Conservation (phyloP, 37 sponge, comb jelly and placozoan species). For the Tethya wilhelma region DNA sequence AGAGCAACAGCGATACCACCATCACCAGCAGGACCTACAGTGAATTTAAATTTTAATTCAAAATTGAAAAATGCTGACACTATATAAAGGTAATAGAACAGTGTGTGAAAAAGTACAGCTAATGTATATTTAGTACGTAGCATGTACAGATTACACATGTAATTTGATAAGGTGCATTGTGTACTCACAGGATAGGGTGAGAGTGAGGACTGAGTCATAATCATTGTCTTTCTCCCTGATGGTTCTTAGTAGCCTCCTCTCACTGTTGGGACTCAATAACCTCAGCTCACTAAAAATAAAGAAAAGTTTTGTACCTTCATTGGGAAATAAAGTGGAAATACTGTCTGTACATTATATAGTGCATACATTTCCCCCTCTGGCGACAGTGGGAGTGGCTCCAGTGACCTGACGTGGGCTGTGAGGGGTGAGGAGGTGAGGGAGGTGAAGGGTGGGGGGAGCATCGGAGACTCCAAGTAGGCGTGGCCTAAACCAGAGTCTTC, state of each 20-base stretch:
- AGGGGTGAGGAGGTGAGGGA: slow-evolving; percentile 9
- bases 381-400: slow-evolving; percentile 56
- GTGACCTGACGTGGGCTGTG: slow-evolving; percentile 10
- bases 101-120: no score
- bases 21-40: no score
- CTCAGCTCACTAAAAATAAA: not conserved
- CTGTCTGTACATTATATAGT: not conserved
- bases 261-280: slow-evolving; percentile 32
- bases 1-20: not conserved
- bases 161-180: not conserved
- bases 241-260: slow-evolving; percentile 14
- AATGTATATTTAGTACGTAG: not conserved
- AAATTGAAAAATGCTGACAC: no score
- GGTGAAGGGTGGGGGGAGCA: slow-evolving; percentile 14
- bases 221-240: slow-evolving; percentile 43
- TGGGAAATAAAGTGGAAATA: not conserved
- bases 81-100: no score
- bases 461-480: slow-evolving; percentile 69
- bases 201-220: slow-evolving; percentile 65
- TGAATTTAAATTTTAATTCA: no score
- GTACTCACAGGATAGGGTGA: slow-evolving; percentile 57
- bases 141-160: not conserved
- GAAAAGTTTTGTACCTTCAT: not conserved
- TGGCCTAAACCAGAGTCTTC: slow-evolving; percentile 61
- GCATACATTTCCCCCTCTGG: slow-evolving; percentile 39